phyloP scores from a whole-genome alignment of 2,888 invertebrate species.

The Caenorhabditis sp. region DNA sequence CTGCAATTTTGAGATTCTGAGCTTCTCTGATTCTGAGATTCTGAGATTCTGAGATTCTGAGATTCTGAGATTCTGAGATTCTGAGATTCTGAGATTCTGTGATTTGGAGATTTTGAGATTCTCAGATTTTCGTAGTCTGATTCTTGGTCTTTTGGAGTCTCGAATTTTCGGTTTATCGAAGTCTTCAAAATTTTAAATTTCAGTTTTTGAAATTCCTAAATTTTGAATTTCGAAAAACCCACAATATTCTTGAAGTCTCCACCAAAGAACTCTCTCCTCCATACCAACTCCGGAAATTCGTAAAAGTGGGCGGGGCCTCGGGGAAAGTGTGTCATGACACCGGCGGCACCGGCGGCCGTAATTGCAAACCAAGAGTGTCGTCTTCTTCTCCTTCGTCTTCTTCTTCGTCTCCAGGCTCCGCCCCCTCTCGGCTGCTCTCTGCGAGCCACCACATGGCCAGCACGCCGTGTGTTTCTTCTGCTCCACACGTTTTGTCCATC shows the following conservation, averaged over 20 bases:
- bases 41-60: too few relatives aligned
- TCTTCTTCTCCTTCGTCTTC: not conserved
- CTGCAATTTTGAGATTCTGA: too few relatives aligned
- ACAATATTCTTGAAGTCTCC: not conserved
- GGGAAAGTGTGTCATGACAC: not conserved
- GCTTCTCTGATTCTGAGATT: too few relatives aligned
- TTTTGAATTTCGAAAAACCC: not conserved
- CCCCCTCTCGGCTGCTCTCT: constrained; percentile 1
- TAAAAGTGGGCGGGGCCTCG: constrained; percentile 22
- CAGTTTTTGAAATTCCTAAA: too few relatives aligned
- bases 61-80: too few relatives aligned
- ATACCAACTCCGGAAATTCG: constrained; percentile 19
- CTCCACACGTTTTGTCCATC: constrained; percentile 30
- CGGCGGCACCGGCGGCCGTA: too few relatives aligned
- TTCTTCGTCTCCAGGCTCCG: not conserved
- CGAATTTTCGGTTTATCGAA: too few relatives aligned
- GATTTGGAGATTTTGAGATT: too few relatives aligned
- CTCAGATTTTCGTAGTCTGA: too few relatives aligned
- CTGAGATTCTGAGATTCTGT: too few relatives aligned
- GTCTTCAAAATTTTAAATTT: too few relatives aligned
- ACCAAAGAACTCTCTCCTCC: not conserved
- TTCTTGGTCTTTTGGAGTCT: too few relatives aligned
- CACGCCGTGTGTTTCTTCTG: constrained; percentile 23
- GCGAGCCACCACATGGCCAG: constrained; percentile 25
- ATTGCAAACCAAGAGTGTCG: constrained; percentile 18